Conservation (phyloP, 2,113 vertebrate genomes). For the Rhinoderma darwinii region DNA sequence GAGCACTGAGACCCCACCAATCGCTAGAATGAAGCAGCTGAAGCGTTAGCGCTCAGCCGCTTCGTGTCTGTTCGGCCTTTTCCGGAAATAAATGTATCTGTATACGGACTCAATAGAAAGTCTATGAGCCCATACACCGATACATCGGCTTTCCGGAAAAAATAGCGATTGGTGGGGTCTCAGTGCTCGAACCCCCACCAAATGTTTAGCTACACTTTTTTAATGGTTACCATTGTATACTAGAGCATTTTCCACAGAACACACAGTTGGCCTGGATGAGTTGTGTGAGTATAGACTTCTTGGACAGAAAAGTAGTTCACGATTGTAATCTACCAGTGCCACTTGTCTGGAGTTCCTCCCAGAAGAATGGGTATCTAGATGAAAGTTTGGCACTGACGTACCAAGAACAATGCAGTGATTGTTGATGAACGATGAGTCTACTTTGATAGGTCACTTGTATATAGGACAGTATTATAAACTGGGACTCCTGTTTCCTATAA, state of each 20-base stretch:
- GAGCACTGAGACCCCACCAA: no score
- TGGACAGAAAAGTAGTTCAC: neutral
- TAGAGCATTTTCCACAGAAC: neutral
- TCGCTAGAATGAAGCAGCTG: no score
- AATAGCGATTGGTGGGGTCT: no score
- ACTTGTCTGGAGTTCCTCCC: neutral
- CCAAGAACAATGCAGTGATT: neutral
- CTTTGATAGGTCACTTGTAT: neutral
- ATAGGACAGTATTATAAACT: neutral
- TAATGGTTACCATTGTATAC: neutral
- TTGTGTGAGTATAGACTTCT: neutral
- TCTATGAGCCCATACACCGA: no score
- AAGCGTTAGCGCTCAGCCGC: no score
- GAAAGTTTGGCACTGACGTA: neutral
- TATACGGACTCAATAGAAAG: no score
- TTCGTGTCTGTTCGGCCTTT: no score
- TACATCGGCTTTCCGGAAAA: no score
- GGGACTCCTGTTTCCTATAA: neutral
- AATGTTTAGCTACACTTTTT: no score
- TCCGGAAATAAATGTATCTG: no score
- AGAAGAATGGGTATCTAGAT: neutral
- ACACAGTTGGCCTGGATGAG: neutral
- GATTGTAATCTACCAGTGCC: no score
- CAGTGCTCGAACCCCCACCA: no score
- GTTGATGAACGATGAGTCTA: neutral